These are phyloP conservation scores for Galaxias olidus DNA, from an alignment of 2,797 vertebrate species.

Conservation along the genomic window DNA sequence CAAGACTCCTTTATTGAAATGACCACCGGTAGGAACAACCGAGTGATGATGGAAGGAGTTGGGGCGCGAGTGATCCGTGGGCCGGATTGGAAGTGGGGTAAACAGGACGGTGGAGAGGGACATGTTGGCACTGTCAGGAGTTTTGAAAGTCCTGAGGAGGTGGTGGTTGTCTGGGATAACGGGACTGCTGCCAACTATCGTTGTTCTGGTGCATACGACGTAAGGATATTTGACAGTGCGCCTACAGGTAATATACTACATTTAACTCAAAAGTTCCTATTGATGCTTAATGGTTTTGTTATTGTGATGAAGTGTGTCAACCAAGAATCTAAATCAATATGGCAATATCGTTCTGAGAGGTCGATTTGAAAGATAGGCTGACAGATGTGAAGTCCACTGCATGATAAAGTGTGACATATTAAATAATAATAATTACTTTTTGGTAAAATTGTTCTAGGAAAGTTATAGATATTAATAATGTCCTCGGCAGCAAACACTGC, in stretches of 20 bases:
- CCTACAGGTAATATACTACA: conserved; percentile 84
- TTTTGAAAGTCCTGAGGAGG: conserved; percentile 98
- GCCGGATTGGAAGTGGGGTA: conserved; percentile 99
- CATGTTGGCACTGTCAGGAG: conserved; percentile 97
- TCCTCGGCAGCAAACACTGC: too few relatives aligned
- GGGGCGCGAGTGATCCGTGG: conserved; percentile 94
- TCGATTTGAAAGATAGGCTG: too few relatives aligned
- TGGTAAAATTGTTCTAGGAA: too few relatives aligned
- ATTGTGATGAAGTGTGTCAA: too few relatives aligned
- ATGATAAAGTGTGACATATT: too few relatives aligned
- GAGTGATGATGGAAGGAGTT: conserved; percentile 99
- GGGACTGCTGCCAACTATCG: conserved; percentile 98
- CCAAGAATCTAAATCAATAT: too few relatives aligned
- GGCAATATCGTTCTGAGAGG: too few relatives aligned
- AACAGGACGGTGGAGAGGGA: conserved; percentile 98
- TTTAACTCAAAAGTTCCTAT: background rate
- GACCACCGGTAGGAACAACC: conserved; percentile 97
- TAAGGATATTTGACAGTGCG: conserved; percentile 95
- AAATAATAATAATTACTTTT: too few relatives aligned
- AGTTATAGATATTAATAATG: too few relatives aligned
- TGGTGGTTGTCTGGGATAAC: conserved; percentile 99
- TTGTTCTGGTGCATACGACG: conserved; percentile 97
- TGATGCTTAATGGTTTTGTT: background rate
- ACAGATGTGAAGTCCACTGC: too few relatives aligned
- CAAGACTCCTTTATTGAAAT: conserved; percentile 67